phyloP scores from a whole-genome alignment of 2,797 vertebrate species.

The Aphelocoma californica region DNA sequence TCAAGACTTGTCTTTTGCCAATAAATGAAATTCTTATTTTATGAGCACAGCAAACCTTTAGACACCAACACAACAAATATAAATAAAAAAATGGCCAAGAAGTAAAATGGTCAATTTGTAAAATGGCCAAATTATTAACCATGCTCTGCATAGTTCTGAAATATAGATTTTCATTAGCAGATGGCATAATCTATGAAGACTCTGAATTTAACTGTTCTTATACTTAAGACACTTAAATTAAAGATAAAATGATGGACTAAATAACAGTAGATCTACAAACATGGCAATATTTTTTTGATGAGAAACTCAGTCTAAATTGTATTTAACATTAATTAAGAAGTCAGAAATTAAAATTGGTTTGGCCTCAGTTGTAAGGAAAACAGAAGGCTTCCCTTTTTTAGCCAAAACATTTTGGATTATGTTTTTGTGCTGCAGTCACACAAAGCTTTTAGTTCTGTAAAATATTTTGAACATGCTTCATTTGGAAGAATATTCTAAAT shows the following conservation, averaged over 20 bases:
- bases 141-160: not conserved
- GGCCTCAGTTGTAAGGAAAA: constrained; percentile 36
- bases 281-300: constrained; percentile 3
- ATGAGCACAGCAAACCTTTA: not conserved
- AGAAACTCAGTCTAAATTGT: not conserved
- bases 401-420: constrained; percentile 52
- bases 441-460: constrained; percentile 12
- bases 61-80: not conserved
- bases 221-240: not conserved
- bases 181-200: not conserved
- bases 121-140: not conserved
- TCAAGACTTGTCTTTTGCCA: not conserved
- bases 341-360: constrained; percentile 54
- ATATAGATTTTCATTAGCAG: not conserved
- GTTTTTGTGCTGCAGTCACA: constrained; percentile 12
- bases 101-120: not conserved
- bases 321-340: constrained; percentile 52
- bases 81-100: not conserved
- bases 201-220: not conserved
- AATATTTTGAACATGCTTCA: constrained; percentile 8
- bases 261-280: constrained; percentile 4
- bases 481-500: not conserved
- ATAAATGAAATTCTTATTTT: not conserved
- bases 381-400: constrained; percentile 42
- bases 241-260: not conserved